Percentiles rank a stretch among this genome's conserved stretches.
These are phyloP conservation scores for Callithrix jacchus DNA, from an alignment of 2,113 vertebrate species.

Conservation along the genomic window DNA sequence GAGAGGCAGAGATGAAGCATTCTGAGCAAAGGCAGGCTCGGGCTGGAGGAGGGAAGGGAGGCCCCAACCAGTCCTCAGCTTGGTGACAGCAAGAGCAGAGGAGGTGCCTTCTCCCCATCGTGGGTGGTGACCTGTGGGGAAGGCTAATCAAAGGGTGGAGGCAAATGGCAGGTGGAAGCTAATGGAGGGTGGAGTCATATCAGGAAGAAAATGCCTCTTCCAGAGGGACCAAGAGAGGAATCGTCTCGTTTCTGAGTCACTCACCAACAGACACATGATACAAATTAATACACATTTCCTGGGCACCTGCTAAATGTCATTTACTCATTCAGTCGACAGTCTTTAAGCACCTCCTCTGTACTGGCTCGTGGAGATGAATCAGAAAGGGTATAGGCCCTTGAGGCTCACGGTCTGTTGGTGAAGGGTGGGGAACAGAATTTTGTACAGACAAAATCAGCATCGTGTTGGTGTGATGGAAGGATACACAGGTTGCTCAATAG, in stretches of 20 bases:
- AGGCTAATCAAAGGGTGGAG: background rate
- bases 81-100: background rate
- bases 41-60: background rate
- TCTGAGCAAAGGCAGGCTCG: constrained; percentile 15
- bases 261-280: constrained; percentile 43
- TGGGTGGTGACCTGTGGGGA: background rate
- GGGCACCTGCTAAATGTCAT: constrained; percentile 72
- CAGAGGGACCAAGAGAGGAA: constrained; percentile 10
- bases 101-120: background rate
- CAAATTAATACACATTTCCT: constrained; percentile 63
- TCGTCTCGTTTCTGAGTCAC: constrained; percentile 63
- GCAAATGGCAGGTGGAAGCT: background rate
- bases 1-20: constrained; percentile 29
- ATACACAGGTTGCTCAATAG: background rate
- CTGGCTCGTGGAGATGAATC: constrained; percentile 57
- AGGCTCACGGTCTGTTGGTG: background rate
- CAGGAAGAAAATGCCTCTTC: constrained; percentile 47
- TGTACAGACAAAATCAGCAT: constrained; percentile 18
- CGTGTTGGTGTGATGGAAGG: background rate
- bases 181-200: constrained; percentile 18
- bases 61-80: background rate
- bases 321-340: constrained; percentile 76
- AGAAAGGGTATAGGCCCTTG: background rate
- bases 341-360: constrained; percentile 41
- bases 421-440: background rate